phyloP scores from a whole-genome alignment of 2,113 vertebrate genomes.

The Aptenodytes patagonicus region DNA sequence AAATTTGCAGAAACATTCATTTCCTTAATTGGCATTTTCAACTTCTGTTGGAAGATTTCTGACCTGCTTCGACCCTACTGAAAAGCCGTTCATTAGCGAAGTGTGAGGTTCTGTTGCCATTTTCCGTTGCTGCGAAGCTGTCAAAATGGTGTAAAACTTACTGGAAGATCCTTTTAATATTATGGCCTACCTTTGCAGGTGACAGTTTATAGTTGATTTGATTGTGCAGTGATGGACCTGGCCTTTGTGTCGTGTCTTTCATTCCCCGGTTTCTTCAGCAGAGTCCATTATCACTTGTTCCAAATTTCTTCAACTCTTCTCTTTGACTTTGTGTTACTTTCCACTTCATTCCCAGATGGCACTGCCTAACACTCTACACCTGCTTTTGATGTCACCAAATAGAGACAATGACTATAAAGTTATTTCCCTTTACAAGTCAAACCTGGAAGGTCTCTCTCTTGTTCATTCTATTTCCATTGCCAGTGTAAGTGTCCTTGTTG shows the following conservation, averaged over 20 bases:
- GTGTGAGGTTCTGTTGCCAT: neutral
- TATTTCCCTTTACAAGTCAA: constrained; percentile 48
- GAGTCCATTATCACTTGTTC: constrained; percentile 6
- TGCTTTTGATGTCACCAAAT: constrained; percentile 35
- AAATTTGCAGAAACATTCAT: neutral
- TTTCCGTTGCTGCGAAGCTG: neutral
- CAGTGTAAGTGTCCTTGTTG: constrained; percentile 53
- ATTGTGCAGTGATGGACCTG: neutral
- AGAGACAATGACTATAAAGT: constrained; percentile 42
- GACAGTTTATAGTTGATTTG: neutral
- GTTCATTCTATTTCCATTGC: constrained; percentile 48
- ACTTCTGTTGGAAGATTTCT: neutral
- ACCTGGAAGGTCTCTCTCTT: constrained; percentile 51
- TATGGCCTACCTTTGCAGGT: neutral
- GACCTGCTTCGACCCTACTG: neutral
- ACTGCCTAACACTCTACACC: neutral
- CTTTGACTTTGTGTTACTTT: constrained; percentile 39
- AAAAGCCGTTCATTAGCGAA: neutral
- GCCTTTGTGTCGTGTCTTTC: neutral
- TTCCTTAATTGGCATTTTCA: neutral
- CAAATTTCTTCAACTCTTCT: neutral
- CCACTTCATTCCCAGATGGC: neutral
- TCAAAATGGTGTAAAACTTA: neutral
- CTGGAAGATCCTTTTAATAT: neutral
- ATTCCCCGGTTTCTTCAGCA: neutral